Percentiles rank a stretch among this genome's conserved stretches.
Evolutionary conservation across 2,797 vertebrate species (phyloP).

Genomic region (Sorex maritimensis): DNA sequence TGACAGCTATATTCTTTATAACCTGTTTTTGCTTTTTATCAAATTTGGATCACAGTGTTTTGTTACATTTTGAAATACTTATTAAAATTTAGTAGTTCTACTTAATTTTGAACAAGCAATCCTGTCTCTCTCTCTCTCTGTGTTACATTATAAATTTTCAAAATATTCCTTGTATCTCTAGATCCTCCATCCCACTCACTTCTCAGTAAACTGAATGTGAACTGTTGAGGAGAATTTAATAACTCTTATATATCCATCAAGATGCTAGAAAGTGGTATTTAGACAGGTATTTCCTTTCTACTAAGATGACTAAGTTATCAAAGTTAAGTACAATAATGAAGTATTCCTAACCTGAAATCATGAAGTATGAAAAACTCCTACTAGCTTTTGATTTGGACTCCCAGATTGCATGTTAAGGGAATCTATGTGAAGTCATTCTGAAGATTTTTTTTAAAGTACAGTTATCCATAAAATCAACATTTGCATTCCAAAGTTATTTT

Average conservation of each 20-base stretch:
- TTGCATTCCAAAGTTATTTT: constrained; percentile 23
- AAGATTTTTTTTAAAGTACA: constrained; percentile 27
- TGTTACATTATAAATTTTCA: constrained; percentile 7
- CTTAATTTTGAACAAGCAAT: constrained; percentile 56
- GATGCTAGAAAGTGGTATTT: constrained; percentile 66
- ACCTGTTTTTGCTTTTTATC: constrained; percentile 5
- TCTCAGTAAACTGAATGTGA: constrained; percentile 66
- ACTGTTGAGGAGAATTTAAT: constrained; percentile 64
- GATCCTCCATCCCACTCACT: constrained; percentile 3
- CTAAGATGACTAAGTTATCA: constrained; percentile 76
- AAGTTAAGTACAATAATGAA: constrained; percentile 64
- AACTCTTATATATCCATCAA: constrained; percentile 62
- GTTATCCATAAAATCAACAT: constrained; percentile 65
- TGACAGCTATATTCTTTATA: not conserved
- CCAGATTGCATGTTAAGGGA: not conserved
- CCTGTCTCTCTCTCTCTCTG: not conserved
- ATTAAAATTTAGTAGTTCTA: not conserved
- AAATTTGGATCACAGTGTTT: constrained; percentile 16
- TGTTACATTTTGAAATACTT: constrained; percentile 32
- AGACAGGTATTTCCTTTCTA: constrained; percentile 41
- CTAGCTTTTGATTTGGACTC: constrained; percentile 61
- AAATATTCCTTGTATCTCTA: constrained; percentile 1
- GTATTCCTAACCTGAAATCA: constrained; percentile 49
- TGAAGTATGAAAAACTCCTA: constrained; percentile 30
- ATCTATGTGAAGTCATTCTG: constrained; percentile 42